Evolutionary conservation across 37 sponge, comb jelly and placozoan species (phyloP), one percentile per base, ranked within the genome.

Genomic region (Crambe crambe): DNA sequence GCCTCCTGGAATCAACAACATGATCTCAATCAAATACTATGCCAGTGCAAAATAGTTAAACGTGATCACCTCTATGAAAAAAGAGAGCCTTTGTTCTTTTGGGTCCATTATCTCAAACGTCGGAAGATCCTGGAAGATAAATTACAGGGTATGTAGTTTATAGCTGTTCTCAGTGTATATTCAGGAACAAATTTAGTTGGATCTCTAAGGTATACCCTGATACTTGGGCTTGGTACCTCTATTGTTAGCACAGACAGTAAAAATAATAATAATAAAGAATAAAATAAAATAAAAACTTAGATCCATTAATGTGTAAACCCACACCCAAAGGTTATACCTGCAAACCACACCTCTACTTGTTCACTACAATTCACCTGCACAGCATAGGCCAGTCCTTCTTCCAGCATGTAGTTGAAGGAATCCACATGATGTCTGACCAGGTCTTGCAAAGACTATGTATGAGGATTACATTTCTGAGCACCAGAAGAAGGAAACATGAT

Each of bases 331-430:
- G n/a, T n/a, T n/a, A n/a, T n/a, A n/a, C n/a, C n/a, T n/a, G n/a
- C n/a, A n/a, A n/a, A n/a, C n/a, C n/a, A n/a, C n/a, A n/a, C n/a
- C n/a, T n/a, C n/a, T n/a, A n/a, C n/a, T n/a, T n/a, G n/a, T n/a
- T n/a, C n/a, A n/a, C n/a, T n/a, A 47, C 12, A 47, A 15, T 47
- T 47, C 51, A 88, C 89, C 84, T 91, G 77, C 20, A 97, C 84
- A 25, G 94, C 97, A 82, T 86, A 88, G 37, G 39, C 22, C 8
- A 97, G 80, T 0, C 97, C 97, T 35, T 83, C 81, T 20, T 92
- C 94, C 59, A 97, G 58, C 43, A 79, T 76, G 73, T 89, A 97
- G 72, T 97, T 86, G 80, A 97, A 97, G 21, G 97, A 90, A 27
- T 88, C 97, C 18, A 91, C 81, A 70, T 97, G 97, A 29, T 91